phyloP scores from a whole-genome alignment of 2,113 vertebrate species.

The Aramus guarauna region DNA sequence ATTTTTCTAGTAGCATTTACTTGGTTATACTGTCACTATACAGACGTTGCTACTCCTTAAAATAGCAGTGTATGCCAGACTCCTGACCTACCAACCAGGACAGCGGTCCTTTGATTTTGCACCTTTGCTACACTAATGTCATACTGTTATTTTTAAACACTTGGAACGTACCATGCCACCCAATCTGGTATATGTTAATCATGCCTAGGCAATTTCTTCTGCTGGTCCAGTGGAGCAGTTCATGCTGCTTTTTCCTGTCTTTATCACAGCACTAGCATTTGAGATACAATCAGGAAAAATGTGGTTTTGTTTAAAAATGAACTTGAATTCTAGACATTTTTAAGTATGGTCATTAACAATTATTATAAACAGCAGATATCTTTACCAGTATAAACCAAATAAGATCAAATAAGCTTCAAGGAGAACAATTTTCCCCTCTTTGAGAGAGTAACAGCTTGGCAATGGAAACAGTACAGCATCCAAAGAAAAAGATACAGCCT shows the following conservation, averaged over 20 bases:
- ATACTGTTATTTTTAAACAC: conserved; percentile 54
- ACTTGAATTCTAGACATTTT: neutral
- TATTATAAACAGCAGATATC: neutral
- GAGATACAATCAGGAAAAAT: neutral
- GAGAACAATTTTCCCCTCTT: neutral
- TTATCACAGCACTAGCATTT: neutral
- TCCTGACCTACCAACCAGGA: conserved; percentile 23
- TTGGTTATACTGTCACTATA: neutral
- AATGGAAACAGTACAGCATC: neutral
- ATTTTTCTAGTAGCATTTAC: neutral
- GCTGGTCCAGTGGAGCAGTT: neutral
- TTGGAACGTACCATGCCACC: neutral
- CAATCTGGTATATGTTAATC: neutral
- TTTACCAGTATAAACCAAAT: neutral
- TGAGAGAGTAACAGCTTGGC: neutral
- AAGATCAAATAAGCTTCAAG: neutral
- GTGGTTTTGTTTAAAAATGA: neutral
- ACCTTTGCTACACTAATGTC: conserved; percentile 18
- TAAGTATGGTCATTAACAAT: neutral
- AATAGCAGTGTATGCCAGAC: conserved; percentile 16
- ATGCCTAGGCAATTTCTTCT: neutral
- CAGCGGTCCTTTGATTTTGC: conserved; percentile 26
- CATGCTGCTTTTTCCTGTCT: neutral
- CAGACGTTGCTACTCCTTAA: conserved; percentile 16
- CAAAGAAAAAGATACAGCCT: neutral